A percentile compares a stretch with the other conserved stretches of the same genome.
Evolutionary conservation across 1,140 invertebrate species (phyloP).

Genomic region (Zaprionus africanus): DNA sequence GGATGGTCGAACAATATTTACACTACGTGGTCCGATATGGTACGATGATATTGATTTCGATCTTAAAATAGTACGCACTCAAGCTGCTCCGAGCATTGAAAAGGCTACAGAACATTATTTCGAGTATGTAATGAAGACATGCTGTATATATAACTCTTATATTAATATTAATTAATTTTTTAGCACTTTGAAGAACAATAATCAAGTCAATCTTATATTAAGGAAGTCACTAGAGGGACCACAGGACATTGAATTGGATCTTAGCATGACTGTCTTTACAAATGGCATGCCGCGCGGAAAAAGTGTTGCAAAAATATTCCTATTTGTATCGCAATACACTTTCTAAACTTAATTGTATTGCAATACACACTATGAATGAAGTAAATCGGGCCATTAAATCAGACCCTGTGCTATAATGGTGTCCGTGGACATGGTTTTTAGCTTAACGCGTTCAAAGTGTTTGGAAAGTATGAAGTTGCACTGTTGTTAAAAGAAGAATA

Average conservation of each 20-base stretch:
- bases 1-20: conserved; percentile 89
- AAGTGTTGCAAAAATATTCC: conserved; percentile 92
- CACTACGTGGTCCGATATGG: conserved; percentile 92
- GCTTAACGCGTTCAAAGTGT: too few relatives aligned
- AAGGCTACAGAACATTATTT: conserved; percentile 89
- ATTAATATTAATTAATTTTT: conserved; percentile 36
- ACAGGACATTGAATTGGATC: conserved; percentile 94
- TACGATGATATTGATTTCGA: conserved; percentile 86
- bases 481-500: too few relatives aligned
- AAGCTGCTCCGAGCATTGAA: conserved; percentile 87
- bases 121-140: conserved; percentile 83
- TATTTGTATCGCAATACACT: conserved; percentile 93
- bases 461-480: background rate
- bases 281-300: conserved; percentile 89
- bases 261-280: conserved; percentile 93
- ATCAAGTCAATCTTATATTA: conserved; percentile 90
- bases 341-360: conserved; percentile 86
- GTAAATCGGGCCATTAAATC: too few relatives aligned
- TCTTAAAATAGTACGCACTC: conserved; percentile 56
- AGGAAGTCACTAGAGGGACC: conserved; percentile 91
- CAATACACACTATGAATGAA: too few relatives aligned
- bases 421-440: too few relatives aligned
- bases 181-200: conserved; percentile 85
- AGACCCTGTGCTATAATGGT: too few relatives aligned
- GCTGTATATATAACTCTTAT: background rate